phyloP scores from a whole-genome alignment of 2,797 vertebrate genomes.

The Stomatorhinus walkeri region DNA sequence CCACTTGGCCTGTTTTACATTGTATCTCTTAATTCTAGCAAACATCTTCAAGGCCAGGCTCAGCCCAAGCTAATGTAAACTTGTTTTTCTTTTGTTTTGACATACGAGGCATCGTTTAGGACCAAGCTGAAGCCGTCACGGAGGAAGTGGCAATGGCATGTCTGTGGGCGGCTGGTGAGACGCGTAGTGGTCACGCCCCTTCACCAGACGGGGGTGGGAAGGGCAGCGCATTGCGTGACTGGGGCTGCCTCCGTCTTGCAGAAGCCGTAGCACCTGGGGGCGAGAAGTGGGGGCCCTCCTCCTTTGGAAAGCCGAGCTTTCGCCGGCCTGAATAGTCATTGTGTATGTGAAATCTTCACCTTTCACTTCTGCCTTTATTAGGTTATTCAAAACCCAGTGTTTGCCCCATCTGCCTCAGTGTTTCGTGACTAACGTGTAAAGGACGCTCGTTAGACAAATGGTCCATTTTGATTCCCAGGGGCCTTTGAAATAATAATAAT shows the following conservation, averaged over 20 bases:
- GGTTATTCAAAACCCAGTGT: neutral
- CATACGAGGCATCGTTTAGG: neutral
- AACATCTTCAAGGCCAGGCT: neutral
- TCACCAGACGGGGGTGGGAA: neutral
- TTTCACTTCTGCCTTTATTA: neutral
- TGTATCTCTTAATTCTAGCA: neutral
- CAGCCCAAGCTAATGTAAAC: neutral
- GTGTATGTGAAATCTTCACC: neutral
- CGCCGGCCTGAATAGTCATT: neutral
- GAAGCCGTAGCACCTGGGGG: neutral
- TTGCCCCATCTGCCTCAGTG: neutral
- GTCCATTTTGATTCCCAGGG: neutral
- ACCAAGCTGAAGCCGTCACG: neutral
- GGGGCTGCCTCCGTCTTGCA: neutral
- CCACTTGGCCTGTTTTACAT: neutral
- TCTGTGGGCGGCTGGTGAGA: neutral
- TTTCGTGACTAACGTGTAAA: neutral
- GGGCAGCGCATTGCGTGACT: constrained; percentile 3
- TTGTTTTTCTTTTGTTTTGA: neutral
- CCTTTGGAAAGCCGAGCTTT: neutral
- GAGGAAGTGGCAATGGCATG: neutral
- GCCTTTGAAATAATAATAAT: neutral
- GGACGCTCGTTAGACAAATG: neutral
- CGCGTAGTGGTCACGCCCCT: neutral
- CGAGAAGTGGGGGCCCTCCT: neutral